A percentile compares a stretch with the other conserved stretches of the same genome.
These are phyloP conservation scores for Cyprinodon diabolis DNA, from an alignment of 2,797 vertebrate species.

Conservation along the genomic window DNA sequence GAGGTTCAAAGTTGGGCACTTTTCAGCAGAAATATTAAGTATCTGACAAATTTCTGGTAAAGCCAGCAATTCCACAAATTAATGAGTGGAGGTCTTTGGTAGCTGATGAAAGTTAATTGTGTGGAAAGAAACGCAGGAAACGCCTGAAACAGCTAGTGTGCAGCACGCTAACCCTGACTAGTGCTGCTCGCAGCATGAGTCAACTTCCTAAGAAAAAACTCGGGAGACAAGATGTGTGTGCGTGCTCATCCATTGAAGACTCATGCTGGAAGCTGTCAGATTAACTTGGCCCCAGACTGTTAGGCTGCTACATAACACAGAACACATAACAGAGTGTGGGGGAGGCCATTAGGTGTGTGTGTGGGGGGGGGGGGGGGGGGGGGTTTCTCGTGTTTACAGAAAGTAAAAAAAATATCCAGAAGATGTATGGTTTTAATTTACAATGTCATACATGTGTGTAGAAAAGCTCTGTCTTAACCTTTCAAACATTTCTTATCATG, in stretches of 20 bases:
- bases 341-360: conserved; percentile 22
- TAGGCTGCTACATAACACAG: conserved; percentile 60
- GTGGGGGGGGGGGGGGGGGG: neutral
- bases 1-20: conserved; percentile 32
- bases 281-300: conserved; percentile 53
- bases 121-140: neutral
- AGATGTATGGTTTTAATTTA: conserved; percentile 7
- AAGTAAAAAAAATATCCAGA: conserved; percentile 27
- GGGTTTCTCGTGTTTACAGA: conserved; percentile 28
- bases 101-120: neutral
- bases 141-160: neutral
- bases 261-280: conserved; percentile 59
- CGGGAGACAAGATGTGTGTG: conserved; percentile 23
- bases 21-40: conserved; percentile 31
- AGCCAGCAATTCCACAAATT: neutral
- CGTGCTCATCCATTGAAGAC: conserved; percentile 39
- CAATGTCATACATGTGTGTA: neutral
- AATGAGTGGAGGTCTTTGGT: neutral
- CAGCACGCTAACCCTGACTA: conserved; percentile 3
- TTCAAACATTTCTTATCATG: conserved; percentile 26
- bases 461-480: conserved; percentile 4
- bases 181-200: conserved; percentile 13
- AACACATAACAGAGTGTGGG: conserved; percentile 56
- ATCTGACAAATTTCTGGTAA: neutral
- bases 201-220: conserved; percentile 27